Evolutionary conservation across 92 coral and sea anemone genomes (phyloP), one percentile per base, ranked within the genome.

Genomic region (Pocillopora meandrina): DNA sequence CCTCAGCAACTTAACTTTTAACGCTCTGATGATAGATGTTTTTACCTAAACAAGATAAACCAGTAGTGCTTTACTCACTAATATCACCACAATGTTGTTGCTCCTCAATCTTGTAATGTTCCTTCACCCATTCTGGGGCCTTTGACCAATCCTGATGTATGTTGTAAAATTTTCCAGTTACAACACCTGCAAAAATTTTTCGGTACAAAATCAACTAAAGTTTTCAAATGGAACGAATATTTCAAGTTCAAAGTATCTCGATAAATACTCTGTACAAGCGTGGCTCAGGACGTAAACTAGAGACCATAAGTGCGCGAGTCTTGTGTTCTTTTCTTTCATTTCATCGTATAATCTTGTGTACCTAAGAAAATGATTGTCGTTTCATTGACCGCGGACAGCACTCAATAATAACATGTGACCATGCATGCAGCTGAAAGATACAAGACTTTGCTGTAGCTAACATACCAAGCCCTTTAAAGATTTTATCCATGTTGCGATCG

Each of bases 81-180:
- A 87, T 87, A 73, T 87, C 90, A 12, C 90, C 90, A 31, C 86
- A 79, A 60, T 71, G 81, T 17, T 80, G 80, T 33, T 87, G 65
- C 17, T 63, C 81, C 57, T 80, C 90, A 10, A 80, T 2, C 65
- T 80, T 81, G 81, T 87, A 87, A 36, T 67, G 79, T 73, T 72
- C 21, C 34, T 87, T 87, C 70, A 80, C 79, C 90, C 90, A 87
- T 2, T 35, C 74, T 15, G 90, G 86, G 21, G 86, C 86, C 49
- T 87, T 36, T 61, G 42, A 17, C 90, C 90, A 87, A 56, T 72
- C 90, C 57, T 87, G 80, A 71, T 87, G 90, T 1, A 75, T 1
- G 77, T 87, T 87, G 74, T 81, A 87, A 68, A 81, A 87, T 67
- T 82, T 80, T 62, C 84, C 86, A 19, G 79, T 82, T 63, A 82